phyloP scores from a whole-genome alignment of 2,888 invertebrate genomes.

The Campoletis raptor region DNA sequence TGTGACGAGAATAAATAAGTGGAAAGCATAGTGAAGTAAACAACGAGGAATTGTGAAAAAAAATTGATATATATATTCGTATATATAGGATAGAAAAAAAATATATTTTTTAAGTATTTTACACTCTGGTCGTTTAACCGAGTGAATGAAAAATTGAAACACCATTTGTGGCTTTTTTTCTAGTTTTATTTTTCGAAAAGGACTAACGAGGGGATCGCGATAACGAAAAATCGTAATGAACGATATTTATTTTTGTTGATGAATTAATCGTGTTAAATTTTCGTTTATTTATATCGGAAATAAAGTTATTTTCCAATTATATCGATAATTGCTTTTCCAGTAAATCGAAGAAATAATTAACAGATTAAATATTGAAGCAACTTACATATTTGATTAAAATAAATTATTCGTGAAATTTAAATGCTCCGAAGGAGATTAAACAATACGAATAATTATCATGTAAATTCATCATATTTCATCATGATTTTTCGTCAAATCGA shows the following conservation, averaged over 20 bases:
- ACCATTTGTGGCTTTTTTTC: background rate
- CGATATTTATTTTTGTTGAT: background rate
- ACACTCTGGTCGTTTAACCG: background rate
- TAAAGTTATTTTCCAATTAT: background rate
- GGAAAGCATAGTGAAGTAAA: background rate
- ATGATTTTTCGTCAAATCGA: background rate
- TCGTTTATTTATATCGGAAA: background rate
- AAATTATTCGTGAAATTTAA: background rate
- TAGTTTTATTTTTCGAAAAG: background rate
- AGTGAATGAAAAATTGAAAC: background rate
- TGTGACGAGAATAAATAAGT: constrained; percentile 7
- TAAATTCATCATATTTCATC: background rate
- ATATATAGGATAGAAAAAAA: background rate
- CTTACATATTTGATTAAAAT: background rate
- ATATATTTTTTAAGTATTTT: constrained; percentile 15
- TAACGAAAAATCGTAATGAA: constrained; percentile 1
- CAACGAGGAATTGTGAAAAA: background rate
- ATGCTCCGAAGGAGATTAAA: background rate
- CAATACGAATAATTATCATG: background rate
- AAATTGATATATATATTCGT: background rate
- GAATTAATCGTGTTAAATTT: background rate
- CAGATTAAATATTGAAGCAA: background rate
- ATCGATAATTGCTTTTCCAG: background rate
- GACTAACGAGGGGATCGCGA: background rate
- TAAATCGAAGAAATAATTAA: background rate